Conservation (phyloP, 64 coral and sea anemone species). For the Stichodactyla helianthus region DNA sequence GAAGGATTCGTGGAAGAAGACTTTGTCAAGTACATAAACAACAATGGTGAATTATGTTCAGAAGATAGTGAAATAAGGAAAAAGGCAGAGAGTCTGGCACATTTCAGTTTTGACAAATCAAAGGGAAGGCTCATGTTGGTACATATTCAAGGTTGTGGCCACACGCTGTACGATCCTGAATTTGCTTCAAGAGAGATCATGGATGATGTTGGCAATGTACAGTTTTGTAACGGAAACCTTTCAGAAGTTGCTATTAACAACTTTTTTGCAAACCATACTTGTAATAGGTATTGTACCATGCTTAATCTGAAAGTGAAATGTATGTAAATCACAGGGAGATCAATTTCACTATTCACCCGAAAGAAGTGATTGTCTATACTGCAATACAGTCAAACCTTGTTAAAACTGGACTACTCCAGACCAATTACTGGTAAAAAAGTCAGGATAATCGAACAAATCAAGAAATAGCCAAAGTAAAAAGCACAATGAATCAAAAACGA, state of each 20-base stretch:
- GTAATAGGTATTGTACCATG: slow-evolving; percentile 31
- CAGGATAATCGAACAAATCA: too few species aligned
- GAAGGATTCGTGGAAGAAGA: slow-evolving; percentile 54
- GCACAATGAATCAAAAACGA: too few species aligned
- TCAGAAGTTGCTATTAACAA: slow-evolving; percentile 29
- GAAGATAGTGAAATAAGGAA: neutral
- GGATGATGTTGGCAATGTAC: slow-evolving; percentile 15
- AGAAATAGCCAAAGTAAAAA: too few species aligned
- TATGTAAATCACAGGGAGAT: neutral
- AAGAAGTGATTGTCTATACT: too few species aligned
- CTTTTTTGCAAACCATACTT: slow-evolving; percentile 34
- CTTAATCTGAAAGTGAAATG: slow-evolving; percentile 2
- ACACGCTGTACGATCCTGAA: slow-evolving; percentile 38
- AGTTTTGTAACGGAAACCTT: slow-evolving; percentile 39
- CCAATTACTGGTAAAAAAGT: too few species aligned
- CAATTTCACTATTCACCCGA: too few species aligned
- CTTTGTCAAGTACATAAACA: slow-evolving; percentile 59
- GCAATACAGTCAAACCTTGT: too few species aligned
- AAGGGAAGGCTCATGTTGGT: slow-evolving; percentile 22
- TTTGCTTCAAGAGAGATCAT: slow-evolving; percentile 29
- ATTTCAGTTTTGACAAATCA: slow-evolving; percentile 40
- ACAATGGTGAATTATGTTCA: slow-evolving; percentile 14
- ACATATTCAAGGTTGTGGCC: slow-evolving; percentile 35
- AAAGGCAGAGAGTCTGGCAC: slow-evolving; percentile 39
- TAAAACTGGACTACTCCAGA: too few species aligned